These are phyloP conservation scores for Dilophus febrilis DNA, from an alignment of 2,888 invertebrate genomes.

Conservation along the genomic window DNA sequence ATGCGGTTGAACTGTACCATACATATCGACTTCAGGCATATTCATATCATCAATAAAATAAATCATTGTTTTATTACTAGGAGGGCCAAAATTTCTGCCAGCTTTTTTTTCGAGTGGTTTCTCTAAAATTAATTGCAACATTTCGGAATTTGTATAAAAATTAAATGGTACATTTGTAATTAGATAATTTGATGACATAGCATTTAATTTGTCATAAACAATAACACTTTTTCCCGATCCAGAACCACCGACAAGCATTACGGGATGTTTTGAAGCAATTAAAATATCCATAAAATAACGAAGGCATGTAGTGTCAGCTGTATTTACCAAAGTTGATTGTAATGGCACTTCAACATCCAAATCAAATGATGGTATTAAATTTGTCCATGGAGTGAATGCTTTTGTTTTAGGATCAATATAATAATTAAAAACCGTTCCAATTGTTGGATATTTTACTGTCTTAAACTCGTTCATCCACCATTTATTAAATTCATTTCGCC, in stretches of 20 bases:
- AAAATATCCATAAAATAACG: constrained; percentile 77
- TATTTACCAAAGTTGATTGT: constrained; percentile 60
- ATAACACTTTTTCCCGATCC: constrained; percentile 90
- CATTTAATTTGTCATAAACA: constrained; percentile 62
- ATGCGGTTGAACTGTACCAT: constrained; percentile 90
- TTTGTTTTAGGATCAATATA: constrained; percentile 77
- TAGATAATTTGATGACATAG: constrained; percentile 57
- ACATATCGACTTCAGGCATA: constrained; percentile 91
- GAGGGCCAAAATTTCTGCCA: constrained; percentile 82
- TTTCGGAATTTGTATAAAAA: constrained; percentile 87
- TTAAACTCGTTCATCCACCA: constrained; percentile 92
- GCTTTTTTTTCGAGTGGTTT: constrained; percentile 90
- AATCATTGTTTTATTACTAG: constrained; percentile 79
- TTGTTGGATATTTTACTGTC: constrained; percentile 68
- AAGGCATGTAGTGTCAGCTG: constrained; percentile 74
- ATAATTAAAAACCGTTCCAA: constrained; percentile 74
- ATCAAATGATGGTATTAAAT: constrained; percentile 60
- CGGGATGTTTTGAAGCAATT: constrained; percentile 57
- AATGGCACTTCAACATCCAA: constrained; percentile 75
- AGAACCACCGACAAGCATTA: constrained; percentile 80
- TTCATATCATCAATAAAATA: constrained; percentile 95
- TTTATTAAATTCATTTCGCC: constrained; percentile 86
- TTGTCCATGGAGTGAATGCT: constrained; percentile 73
- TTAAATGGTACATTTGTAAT: constrained; percentile 85
- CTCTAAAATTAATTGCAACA: constrained; percentile 75